These are phyloP conservation scores for Sebastes fasciatus DNA, from an alignment of 2,113 vertebrate genomes.

Conservation along the genomic window DNA sequence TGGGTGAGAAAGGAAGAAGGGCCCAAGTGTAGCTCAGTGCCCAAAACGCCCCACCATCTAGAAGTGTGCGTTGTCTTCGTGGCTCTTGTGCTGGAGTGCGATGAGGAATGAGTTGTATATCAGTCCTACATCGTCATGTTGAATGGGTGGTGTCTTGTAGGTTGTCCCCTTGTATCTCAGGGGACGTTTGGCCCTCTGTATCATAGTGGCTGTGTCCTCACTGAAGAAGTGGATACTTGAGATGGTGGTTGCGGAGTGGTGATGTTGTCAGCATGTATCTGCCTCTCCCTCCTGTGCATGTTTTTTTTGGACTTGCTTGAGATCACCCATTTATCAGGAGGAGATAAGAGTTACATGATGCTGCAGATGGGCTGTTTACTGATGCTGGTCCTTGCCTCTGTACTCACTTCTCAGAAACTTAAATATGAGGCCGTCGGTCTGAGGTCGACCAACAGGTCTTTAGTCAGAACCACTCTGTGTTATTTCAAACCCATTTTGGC, in stretches of 20 bases:
- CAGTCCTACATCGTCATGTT: slow-evolving; percentile 74
- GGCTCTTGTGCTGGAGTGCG: slow-evolving; percentile 69
- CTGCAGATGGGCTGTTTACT: slow-evolving; percentile 29
- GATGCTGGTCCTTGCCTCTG: slow-evolving; percentile 56
- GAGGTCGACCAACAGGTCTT: background rate
- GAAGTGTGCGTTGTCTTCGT: slow-evolving; percentile 72
- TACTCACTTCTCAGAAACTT: background rate
- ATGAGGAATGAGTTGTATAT: slow-evolving; percentile 65
- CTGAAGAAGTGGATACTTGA: slow-evolving; percentile 63
- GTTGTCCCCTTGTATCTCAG: slow-evolving; percentile 54
- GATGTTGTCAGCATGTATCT: slow-evolving; percentile 75
- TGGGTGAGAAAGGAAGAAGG: slow-evolving; percentile 43
- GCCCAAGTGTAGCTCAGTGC: slow-evolving; percentile 78
- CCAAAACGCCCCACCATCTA: slow-evolving; percentile 62
- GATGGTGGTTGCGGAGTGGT: slow-evolving; percentile 63
- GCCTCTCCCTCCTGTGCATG: slow-evolving; percentile 49
- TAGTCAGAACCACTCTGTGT: background rate
- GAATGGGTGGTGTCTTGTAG: slow-evolving; percentile 66
- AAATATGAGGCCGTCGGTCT: background rate
- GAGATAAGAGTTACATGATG: slow-evolving; percentile 15
- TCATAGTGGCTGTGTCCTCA: slow-evolving; percentile 76
- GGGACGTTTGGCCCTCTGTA: slow-evolving; percentile 64
- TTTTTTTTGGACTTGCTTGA: slow-evolving; percentile 30
- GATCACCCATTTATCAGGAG: slow-evolving; percentile 23
- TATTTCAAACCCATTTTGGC: background rate